Percentiles rank a stretch among this genome's conserved stretches.
These are phyloP conservation scores for Villa cingulata DNA, from an alignment of 2,888 invertebrate species.

Conservation along the genomic window DNA sequence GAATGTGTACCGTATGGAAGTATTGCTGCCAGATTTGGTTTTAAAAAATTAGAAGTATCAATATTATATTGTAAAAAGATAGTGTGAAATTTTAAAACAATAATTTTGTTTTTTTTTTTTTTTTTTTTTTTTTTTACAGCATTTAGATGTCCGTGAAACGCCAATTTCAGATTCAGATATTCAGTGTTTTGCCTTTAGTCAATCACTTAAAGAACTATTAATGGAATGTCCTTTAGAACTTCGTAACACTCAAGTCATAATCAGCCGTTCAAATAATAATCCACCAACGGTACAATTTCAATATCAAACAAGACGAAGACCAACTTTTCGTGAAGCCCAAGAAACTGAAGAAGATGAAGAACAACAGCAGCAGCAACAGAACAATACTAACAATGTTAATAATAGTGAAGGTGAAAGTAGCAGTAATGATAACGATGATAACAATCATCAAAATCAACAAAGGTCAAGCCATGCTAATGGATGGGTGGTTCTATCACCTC, in stretches of 20 bases:
- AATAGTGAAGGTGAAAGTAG: background rate
- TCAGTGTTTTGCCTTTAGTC: constrained; percentile 43
- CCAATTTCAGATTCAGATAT: constrained; percentile 45
- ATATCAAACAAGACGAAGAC: background rate
- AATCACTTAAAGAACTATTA: constrained; percentile 39
- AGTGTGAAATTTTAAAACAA: no score
- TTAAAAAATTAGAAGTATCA: constrained; percentile 28
- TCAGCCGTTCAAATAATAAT: background rate
- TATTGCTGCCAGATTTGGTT: constrained; percentile 59
- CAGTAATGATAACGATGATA: background rate
- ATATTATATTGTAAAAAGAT: no score
- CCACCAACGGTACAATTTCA: background rate
- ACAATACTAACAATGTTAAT: background rate
- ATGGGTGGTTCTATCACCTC: background rate
- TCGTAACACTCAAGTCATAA: no score
- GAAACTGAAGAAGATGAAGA: background rate
- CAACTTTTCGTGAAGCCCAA: background rate
- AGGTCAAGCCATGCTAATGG: background rate
- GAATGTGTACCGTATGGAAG: constrained; percentile 67
- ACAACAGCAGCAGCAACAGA: no score
- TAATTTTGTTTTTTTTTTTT: no score
- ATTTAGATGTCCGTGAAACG: constrained; percentile 43
- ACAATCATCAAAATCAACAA: background rate
- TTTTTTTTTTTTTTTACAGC: constrained; percentile 25
- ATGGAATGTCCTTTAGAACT: constrained; percentile 35